Conservation (phyloP, 2,888 invertebrate species). For the Fragum fragum region DNA sequence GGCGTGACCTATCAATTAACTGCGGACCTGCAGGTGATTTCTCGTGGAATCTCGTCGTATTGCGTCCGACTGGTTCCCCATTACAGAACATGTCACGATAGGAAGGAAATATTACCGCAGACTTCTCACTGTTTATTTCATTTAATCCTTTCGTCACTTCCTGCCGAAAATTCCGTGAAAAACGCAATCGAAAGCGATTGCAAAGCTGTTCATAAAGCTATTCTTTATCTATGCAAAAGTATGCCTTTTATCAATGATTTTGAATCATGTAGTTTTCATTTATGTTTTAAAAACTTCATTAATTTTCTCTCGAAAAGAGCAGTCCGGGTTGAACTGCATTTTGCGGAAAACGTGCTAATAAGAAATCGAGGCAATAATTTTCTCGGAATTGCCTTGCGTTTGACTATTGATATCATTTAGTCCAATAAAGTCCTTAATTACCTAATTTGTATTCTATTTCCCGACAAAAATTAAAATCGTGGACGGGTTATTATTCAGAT, state of each 20-base stretch:
- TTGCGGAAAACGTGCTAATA: conserved; percentile 13
- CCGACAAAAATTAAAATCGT: conserved; percentile 41
- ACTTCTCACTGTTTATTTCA: conserved; percentile 58
- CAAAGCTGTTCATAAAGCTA: too few species aligned
- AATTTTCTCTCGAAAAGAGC: too few species aligned
- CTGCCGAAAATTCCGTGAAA: not conserved
- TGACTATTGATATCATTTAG: conserved; percentile 55
- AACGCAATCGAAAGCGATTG: too few species aligned
- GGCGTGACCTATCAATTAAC: conserved; percentile 55
- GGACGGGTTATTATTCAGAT: conserved; percentile 9
- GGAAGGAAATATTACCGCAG: conserved; percentile 31
- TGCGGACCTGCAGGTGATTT: conserved; percentile 55
- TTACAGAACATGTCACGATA: conserved; percentile 16
- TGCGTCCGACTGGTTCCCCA: conserved; percentile 30
- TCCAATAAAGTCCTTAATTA: conserved; percentile 53
- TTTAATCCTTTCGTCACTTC: conserved; percentile 6
- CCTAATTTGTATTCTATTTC: conserved; percentile 58
- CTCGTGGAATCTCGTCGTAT: conserved; percentile 7
- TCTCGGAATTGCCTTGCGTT: conserved; percentile 33
- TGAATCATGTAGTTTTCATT: too few species aligned
- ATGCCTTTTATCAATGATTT: too few species aligned
- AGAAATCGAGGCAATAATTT: conserved; percentile 26
- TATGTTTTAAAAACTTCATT: too few species aligned
- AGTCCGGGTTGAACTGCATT: not conserved
- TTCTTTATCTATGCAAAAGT: too few species aligned